Evolutionary conservation across 2,888 invertebrate genomes (phyloP), one percentile per base, ranked within the genome.

Genomic region (Pilophorus perplexus): DNA sequence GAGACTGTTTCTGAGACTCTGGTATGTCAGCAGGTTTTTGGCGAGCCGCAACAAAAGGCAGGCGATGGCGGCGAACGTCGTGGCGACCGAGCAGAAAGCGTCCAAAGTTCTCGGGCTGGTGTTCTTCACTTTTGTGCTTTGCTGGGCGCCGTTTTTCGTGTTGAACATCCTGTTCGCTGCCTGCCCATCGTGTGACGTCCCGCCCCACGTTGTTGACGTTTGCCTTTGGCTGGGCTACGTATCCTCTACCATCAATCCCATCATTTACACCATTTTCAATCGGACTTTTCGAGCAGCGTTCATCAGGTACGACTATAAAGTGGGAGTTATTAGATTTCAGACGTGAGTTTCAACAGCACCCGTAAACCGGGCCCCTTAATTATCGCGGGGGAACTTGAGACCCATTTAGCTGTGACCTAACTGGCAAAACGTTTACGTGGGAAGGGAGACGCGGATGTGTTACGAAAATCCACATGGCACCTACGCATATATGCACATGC

Each of bases 211-310:
- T 65, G 87, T 89, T 69, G 86, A 89, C 74, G 85, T 89, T 57
- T 93, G 91, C 74, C 81, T 93, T 2, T 95, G 94, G 94, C 79
- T 95, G 72, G 94, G 94, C 70, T 94, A 93, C 79, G 88, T 91
- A 69, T 91, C 91, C 55, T 93, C 92, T 20, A 93, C 92, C 70
- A 90, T 95, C 77, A 94, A 95, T 78, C 94, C 94, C 5, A 87
- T 94, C 74, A 93, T 94, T 76, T 94, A 95, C 78, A 94, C 94
- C 1, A 85, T 93, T 62, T 95, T 95, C 81, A 94, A 94, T 78
- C 84, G 87, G 71, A 90, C 90, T 12, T 94, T 94, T 79, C 82
- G 93, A 54, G 88, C 89, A 12, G 90, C 92, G 0, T 93, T 93
- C 76, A 84, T 89, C 68, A 82, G 89, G 74, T 74, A 23, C 6